Evolutionary conservation across 92 coral and sea anemone species (phyloP).

Genomic region (Paramuricea clavata): DNA sequence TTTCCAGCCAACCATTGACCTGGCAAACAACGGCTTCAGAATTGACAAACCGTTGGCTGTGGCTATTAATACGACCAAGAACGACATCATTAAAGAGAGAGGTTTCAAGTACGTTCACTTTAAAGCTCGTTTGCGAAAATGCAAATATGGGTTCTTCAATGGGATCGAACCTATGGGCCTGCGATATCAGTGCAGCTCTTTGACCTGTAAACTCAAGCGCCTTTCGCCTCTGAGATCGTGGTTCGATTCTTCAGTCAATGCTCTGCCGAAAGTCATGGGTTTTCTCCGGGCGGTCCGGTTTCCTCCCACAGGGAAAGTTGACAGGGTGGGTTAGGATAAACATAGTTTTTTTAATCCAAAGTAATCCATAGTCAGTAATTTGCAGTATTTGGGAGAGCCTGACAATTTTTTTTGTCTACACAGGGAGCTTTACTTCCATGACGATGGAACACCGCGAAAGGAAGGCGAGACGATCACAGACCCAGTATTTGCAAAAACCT

Average conservation of each 20-base stretch:
- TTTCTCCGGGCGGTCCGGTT: no score
- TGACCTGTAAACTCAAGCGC: no score
- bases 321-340: no score
- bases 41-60: conserved; percentile 61
- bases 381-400: not conserved
- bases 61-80: not conserved
- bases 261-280: no score
- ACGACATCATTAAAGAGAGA: conserved; percentile 16
- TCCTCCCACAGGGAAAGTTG: no score
- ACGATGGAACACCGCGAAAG: conserved; percentile 63
- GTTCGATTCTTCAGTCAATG: no score
- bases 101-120: conserved; percentile 29
- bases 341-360: no score
- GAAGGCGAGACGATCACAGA: conserved; percentile 77
- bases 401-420: not conserved
- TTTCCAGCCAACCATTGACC: conserved; percentile 71
- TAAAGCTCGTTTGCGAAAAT: not conserved
- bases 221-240: no score
- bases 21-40: conserved; percentile 72
- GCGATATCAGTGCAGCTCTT: no score
- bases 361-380: no score
- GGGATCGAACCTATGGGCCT: no score
- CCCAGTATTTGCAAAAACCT: conserved; percentile 75
- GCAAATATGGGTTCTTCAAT: no score
- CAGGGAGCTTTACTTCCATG: conserved; percentile 73